Evolutionary conservation across 2,888 invertebrate species (phyloP).

Genomic region (Netelia inedita): DNA sequence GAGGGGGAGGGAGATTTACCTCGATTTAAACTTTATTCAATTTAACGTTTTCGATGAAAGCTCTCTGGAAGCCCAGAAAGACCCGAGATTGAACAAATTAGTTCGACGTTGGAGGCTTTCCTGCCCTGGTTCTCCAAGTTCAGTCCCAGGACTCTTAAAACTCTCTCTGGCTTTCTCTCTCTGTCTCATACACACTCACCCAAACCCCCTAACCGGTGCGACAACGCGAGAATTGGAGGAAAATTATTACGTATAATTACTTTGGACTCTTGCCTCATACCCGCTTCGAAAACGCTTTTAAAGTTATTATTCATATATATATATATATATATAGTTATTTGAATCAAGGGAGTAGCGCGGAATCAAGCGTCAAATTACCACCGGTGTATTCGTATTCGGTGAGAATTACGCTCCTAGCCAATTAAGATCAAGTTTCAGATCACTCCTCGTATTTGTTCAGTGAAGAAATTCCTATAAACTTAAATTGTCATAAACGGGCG

Average conservation of each 20-base stretch:
- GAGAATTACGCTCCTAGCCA: not conserved
- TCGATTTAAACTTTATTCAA: not conserved
- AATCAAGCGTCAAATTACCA: not conserved
- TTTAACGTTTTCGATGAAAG: too few relatives aligned
- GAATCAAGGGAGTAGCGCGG: not conserved
- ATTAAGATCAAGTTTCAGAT: not conserved
- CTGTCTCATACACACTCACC: not conserved
- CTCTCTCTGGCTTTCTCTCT: not conserved
- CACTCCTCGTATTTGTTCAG: constrained; percentile 1
- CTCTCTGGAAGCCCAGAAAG: too few relatives aligned
- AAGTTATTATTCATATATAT: too few relatives aligned
- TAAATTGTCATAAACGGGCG: not conserved
- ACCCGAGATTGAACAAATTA: too few relatives aligned
- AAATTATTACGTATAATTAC: too few relatives aligned
- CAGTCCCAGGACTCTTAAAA: not conserved
- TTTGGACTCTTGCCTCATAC: too few relatives aligned
- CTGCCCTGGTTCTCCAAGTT: not conserved
- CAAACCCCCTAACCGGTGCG: not conserved
- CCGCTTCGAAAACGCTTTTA: too few relatives aligned
- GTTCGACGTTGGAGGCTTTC: not conserved
- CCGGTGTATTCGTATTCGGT: too few relatives aligned
- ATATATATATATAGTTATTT: not conserved
- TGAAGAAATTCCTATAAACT: not conserved
- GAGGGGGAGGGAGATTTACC: not conserved
- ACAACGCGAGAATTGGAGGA: too few relatives aligned